Evolutionary conservation across 2,113 vertebrate genomes (phyloP).

Genomic region (Penelope pileata): DNA sequence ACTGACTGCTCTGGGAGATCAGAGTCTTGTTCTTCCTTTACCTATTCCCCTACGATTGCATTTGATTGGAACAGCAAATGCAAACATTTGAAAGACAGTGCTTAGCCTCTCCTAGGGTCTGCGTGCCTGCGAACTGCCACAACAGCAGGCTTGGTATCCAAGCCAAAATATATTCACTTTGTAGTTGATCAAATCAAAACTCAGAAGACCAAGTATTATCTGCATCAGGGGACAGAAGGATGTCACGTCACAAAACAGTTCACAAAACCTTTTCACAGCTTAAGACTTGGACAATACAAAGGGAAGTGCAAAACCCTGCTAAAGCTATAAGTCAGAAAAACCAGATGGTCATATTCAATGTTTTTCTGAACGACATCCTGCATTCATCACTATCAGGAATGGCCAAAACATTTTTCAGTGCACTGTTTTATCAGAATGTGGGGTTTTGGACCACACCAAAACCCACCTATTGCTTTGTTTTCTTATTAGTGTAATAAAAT

Average conservation of each 20-base stretch:
- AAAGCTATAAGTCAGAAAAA: not conserved
- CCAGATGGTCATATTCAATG: not conserved
- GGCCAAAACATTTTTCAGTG: not conserved
- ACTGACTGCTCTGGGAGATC: not conserved
- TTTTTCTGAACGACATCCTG: not conserved
- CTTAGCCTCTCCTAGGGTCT: not conserved
- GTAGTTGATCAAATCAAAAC: not conserved
- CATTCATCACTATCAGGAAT: not conserved
- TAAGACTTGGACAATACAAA: not conserved
- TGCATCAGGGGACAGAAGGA: not conserved
- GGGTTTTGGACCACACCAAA: not conserved
- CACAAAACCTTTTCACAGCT: not conserved
- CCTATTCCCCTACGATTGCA: not conserved
- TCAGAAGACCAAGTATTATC: not conserved
- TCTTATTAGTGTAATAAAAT: not conserved
- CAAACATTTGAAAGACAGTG: not conserved
- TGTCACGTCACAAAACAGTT: not conserved
- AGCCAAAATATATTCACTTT: not conserved
- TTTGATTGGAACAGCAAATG: not conserved
- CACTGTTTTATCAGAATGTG: not conserved
- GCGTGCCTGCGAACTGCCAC: not conserved
- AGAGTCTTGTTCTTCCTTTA: not conserved
- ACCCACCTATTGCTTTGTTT: fast-evolving
- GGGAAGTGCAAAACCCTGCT: not conserved
- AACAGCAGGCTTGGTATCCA: not conserved